phyloP scores from a whole-genome alignment of 2,888 invertebrate species.

The Yponomeuta malinellus region DNA sequence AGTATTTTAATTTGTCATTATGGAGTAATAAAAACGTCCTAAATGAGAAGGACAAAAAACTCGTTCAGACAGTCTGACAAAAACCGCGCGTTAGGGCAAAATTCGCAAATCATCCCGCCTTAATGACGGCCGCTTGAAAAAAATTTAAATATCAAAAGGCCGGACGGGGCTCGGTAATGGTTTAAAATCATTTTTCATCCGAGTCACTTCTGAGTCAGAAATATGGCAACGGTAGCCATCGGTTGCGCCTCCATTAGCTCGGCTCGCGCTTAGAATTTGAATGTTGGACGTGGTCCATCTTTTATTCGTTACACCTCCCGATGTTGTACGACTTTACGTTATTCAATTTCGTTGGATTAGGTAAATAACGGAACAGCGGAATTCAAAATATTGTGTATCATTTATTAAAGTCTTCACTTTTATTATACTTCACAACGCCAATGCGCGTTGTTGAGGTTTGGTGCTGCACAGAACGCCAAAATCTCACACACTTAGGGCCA shows the following conservation, averaged over 20 bases:
- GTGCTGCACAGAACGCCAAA: too few relatives aligned
- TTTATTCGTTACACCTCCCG: conserved; percentile 40
- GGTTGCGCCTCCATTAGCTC: conserved; percentile 61
- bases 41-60: conserved; percentile 72
- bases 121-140: conserved; percentile 75
- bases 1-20: conserved; percentile 74
- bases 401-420: conserved; percentile 9
- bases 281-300: conserved; percentile 60
- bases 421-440: not conserved
- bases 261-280: conserved; percentile 59
- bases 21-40: conserved; percentile 72
- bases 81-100: conserved; percentile 70
- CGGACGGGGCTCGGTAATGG: conserved; percentile 73
- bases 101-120: conserved; percentile 71
- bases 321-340: conserved; percentile 5
- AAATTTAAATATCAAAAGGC: conserved; percentile 76
- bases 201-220: conserved; percentile 70
- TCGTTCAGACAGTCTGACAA: conserved; percentile 59
- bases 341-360: not conserved
- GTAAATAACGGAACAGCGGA: not conserved
- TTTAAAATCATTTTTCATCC: conserved; percentile 76
- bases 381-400: conserved; percentile 13
- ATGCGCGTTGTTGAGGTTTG: not conserved
- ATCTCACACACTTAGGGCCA: too few relatives aligned
- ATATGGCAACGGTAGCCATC: conserved; percentile 70